Percentiles rank a stretch among this genome's conserved stretches.
phyloP scores from a whole-genome alignment of 2,888 invertebrate species.

The Agriotes lineatus region DNA sequence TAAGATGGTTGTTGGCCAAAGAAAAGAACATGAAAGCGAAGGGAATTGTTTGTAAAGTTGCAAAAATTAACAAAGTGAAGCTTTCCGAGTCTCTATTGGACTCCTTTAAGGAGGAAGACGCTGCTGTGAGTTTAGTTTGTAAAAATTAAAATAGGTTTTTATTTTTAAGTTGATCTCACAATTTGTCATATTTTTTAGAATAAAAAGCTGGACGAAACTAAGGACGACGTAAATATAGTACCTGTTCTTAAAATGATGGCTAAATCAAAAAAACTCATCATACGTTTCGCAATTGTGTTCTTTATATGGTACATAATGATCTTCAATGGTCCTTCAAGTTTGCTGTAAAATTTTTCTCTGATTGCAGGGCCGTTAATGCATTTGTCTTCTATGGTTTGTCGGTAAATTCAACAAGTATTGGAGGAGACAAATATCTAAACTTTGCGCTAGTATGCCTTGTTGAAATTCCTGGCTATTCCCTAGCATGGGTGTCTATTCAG shows the following conservation, averaged over 20 bases:
- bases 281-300: slow-evolving; percentile 66
- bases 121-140: slow-evolving; percentile 14
- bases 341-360: no score
- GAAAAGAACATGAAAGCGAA: slow-evolving; percentile 69
- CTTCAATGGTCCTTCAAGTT: no score
- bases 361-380: slow-evolving; percentile 72
- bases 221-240: slow-evolving; percentile 59
- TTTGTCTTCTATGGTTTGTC: slow-evolving; percentile 79
- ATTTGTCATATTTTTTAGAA: slow-evolving; percentile 37
- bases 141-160: no score
- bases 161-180: no score
- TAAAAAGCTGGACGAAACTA: slow-evolving; percentile 42
- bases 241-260: slow-evolving; percentile 65
- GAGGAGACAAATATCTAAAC: slow-evolving; percentile 77
- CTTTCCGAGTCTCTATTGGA: slow-evolving; percentile 66
- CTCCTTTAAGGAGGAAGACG: slow-evolving; percentile 61
- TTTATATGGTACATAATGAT: slow-evolving; percentile 66
- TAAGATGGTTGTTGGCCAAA: slow-evolving; percentile 75
- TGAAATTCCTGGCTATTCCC: slow-evolving; percentile 72
- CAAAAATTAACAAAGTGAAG: slow-evolving; percentile 69
- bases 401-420: slow-evolving; percentile 74
- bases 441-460: slow-evolving; percentile 73
- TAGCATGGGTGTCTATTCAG: slow-evolving; percentile 69
- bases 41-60: slow-evolving; percentile 70
- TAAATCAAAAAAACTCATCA: slow-evolving; percentile 64